A percentile compares a stretch with the other conserved stretches of the same genome.
Evolutionary conservation across 53 echinoderm and acorn worm species (phyloP).

Genomic region (Astropecten irregularis): DNA sequence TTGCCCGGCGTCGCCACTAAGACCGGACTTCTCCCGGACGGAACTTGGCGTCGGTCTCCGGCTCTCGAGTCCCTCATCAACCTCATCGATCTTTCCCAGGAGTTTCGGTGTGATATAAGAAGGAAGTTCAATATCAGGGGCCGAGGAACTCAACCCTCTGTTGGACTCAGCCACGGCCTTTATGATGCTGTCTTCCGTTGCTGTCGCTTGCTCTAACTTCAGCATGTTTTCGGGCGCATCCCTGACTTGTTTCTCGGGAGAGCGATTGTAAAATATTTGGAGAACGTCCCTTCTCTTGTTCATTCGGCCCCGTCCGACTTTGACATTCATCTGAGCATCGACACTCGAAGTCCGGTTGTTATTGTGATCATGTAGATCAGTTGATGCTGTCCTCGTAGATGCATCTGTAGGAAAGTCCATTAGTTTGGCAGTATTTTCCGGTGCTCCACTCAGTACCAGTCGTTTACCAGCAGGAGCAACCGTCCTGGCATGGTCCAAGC

Average conservation of each 20-base stretch:
- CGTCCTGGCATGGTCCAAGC: too few relatives aligned
- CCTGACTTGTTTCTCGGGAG: neutral
- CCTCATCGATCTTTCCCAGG: conserved; percentile 3
- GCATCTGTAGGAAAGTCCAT: too few relatives aligned
- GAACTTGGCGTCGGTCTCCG: neutral
- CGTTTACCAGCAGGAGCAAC: too few relatives aligned
- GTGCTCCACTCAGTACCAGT: too few relatives aligned
- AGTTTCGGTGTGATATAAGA: conserved; percentile 15
- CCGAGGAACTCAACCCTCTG: neutral
- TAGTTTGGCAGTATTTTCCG: too few relatives aligned
- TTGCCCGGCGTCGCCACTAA: neutral
- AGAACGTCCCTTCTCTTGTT: neutral
- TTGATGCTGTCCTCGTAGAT: too few relatives aligned
- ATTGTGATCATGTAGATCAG: too few relatives aligned
- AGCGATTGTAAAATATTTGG: conserved; percentile 1
- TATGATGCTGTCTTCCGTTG: neutral
- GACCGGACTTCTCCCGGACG: neutral
- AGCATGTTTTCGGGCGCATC: neutral
- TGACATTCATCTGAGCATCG: too few relatives aligned
- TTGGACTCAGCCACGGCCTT: conserved; percentile 20
- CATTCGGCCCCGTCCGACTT: too few relatives aligned
- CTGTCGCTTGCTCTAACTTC: neutral
- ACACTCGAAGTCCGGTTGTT: too few relatives aligned
- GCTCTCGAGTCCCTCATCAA: neutral
- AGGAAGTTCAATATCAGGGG: conserved; percentile 6